phyloP scores from a whole-genome alignment of 2,888 invertebrate species.

The Portevinia maculata region DNA sequence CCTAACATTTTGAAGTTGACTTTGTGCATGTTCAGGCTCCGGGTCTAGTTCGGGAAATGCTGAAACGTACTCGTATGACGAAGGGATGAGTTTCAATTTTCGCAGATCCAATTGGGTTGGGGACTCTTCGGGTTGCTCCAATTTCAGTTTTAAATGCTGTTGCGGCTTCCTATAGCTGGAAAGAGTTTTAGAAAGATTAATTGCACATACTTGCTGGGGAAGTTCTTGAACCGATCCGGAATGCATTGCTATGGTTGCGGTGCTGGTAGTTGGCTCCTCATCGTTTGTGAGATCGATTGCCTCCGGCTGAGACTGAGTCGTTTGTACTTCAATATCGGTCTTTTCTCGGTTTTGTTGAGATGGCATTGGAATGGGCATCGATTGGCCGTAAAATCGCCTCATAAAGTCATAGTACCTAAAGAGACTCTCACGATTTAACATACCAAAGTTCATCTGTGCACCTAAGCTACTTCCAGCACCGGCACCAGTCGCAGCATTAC shows the following conservation, averaged over 20 bases:
- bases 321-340: slow-evolving; percentile 10
- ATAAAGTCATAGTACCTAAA: slow-evolving; percentile 81
- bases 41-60: background rate
- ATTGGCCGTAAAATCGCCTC: slow-evolving; percentile 79
- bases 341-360: background rate
- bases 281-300: slow-evolving; percentile 42
- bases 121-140: background rate
- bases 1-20: slow-evolving; percentile 84
- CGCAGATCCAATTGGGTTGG: background rate
- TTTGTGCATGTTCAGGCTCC: slow-evolving; percentile 74
- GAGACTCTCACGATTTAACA: slow-evolving; percentile 78
- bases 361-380: slow-evolving; percentile 4
- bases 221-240: slow-evolving; percentile 62
- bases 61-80: background rate
- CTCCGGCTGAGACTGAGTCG: slow-evolving; percentile 2
- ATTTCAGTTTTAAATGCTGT: background rate
- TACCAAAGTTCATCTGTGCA: slow-evolving; percentile 76
- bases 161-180: slow-evolving; percentile 75
- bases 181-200: slow-evolving; percentile 80
- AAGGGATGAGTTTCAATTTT: background rate
- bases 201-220: slow-evolving; percentile 76
- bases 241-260: slow-evolving; percentile 50
- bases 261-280: slow-evolving; percentile 37
- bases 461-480: slow-evolving; percentile 28
- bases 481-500: slow-evolving; percentile 19